phyloP scores from a whole-genome alignment of 2,888 invertebrate genomes.

The Rhagium mordax region DNA sequence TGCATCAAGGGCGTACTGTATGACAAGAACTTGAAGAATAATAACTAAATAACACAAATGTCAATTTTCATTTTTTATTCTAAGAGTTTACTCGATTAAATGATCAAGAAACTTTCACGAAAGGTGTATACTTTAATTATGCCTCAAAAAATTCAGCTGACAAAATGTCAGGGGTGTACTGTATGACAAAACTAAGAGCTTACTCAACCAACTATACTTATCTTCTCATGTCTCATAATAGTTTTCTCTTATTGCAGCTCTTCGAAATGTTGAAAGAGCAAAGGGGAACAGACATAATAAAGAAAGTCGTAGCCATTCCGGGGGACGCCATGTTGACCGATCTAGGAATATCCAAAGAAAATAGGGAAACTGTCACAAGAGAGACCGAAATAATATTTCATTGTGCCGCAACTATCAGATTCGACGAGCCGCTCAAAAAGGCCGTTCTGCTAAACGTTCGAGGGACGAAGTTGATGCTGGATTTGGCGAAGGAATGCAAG shows the following conservation, averaged over 20 bases:
- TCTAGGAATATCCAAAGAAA: constrained; percentile 79
- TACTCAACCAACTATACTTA: no score
- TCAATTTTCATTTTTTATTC: no score
- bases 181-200: no score
- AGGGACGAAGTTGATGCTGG: constrained; percentile 90
- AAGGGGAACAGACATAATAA: constrained; percentile 76
- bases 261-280: constrained; percentile 81
- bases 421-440: constrained; percentile 92
- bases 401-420: constrained; percentile 81
- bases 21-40: no score
- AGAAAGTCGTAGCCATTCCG: constrained; percentile 80
- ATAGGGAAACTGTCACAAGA: constrained; percentile 77
- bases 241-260: constrained; percentile 73
- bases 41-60: no score
- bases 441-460: constrained; percentile 94
- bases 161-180: no score
- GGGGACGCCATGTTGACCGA: constrained; percentile 82
- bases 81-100: no score
- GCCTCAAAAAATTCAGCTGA: no score
- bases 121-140: no score
- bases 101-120: no score
- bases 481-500: constrained; percentile 84
- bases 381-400: constrained; percentile 91
- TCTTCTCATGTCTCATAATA: no score
- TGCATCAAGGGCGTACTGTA: no score